Percentiles rank a stretch among this genome's conserved stretches.
phyloP scores from a whole-genome alignment of 2,888 invertebrate species.

The Caenorhabditis macrosperma region DNA sequence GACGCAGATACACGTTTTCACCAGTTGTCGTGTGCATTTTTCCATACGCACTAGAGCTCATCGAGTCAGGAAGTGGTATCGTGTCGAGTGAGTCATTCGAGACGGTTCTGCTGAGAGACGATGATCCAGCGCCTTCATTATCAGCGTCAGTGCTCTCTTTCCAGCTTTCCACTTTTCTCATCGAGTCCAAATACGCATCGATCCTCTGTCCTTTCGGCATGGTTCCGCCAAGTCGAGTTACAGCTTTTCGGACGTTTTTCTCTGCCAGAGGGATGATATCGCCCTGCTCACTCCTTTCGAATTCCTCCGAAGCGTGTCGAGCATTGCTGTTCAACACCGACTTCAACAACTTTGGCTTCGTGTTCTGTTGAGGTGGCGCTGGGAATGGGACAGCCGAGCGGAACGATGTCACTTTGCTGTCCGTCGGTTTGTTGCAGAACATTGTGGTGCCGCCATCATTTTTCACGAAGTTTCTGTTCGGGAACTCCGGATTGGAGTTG shows the following conservation, averaged over 20 bases:
- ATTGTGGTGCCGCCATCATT: constrained; percentile 28
- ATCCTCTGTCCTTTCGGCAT: constrained; percentile 96
- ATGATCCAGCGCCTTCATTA: constrained; percentile 59
- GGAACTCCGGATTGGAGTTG: constrained; percentile 46
- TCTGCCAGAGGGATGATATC: constrained; percentile 70
- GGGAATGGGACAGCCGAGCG: constrained; percentile 54
- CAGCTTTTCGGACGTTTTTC: constrained; percentile 83
- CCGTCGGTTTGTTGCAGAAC: constrained; percentile 34
- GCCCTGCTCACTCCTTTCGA: constrained; percentile 50
- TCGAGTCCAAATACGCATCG: constrained; percentile 94
- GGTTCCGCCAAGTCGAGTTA: constrained; percentile 93
- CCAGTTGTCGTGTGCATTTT: constrained; percentile 30
- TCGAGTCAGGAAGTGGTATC: constrained; percentile 63
- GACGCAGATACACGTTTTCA: constrained; percentile 62
- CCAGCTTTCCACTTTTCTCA: constrained; percentile 81
- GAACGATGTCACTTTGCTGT: constrained; percentile 58
- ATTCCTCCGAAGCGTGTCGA: constrained; percentile 52
- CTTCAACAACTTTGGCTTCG: constrained; percentile 76
- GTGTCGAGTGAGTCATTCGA: constrained; percentile 76
- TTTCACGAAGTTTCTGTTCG: constrained; percentile 22
- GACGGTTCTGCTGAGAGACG: constrained; percentile 64
- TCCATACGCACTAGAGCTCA: constrained; percentile 44
- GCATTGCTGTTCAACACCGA: constrained; percentile 61
- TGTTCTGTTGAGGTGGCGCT: constrained; percentile 53
- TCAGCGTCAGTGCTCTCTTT: constrained; percentile 61